Base-by-base conservation (phyloP, 2,888 invertebrate genomes). In the Cecidostiba fungosa region DNA sequence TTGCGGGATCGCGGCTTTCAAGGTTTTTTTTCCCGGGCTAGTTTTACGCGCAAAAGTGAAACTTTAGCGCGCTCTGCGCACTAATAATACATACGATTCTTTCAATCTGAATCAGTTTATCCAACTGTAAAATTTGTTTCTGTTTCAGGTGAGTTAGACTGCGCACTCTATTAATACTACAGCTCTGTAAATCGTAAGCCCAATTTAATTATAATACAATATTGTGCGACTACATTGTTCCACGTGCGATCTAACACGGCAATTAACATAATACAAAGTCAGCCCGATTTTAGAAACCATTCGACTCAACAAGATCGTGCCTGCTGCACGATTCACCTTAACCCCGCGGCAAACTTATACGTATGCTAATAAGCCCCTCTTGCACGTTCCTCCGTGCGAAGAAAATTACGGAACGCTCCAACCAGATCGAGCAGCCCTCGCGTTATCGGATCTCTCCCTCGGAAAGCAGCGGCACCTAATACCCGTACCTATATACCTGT, bases 91-190 rank as follows among this genome's bases (percentile, higher is more conserved):
- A 8, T 3, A 26, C 16, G 16, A n/a, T 26, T n/a, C n/a, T n/a
- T n/a, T n/a, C n/a, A n/a, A n/a, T n/a, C n/a, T n/a, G n/a, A n/a
- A n/a, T n/a, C n/a, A n/a, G 6, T 26, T 73, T 47, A 0, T 5
- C 23, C 29, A 16, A 12, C 4, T 19, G 59, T 6, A 23, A 6
- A 3, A 19, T 59, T 66, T 77, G 0, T 69, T 78, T 78, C 5
- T 47, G 43, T 78, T 78, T 43, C 78, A 79, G 78, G 78, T 79
- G 66, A 79, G 78, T 79, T 32, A n/a, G 0, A 59, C n/a, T 19
- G 12, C n/a, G 3, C 19, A 10, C 19, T 50, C 16, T 50, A 14
- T 47, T n/a, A n/a, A 16, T 1, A 6, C 16, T 50, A 19, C 50
- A 39, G 32, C 32, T 32, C 47, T 50, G 14, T 19, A 10, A 50